Percentiles rank a stretch among this genome's conserved stretches.
Evolutionary conservation across 2,888 invertebrate species (phyloP).

Genomic region (Cheiracanthium punctorium): DNA sequence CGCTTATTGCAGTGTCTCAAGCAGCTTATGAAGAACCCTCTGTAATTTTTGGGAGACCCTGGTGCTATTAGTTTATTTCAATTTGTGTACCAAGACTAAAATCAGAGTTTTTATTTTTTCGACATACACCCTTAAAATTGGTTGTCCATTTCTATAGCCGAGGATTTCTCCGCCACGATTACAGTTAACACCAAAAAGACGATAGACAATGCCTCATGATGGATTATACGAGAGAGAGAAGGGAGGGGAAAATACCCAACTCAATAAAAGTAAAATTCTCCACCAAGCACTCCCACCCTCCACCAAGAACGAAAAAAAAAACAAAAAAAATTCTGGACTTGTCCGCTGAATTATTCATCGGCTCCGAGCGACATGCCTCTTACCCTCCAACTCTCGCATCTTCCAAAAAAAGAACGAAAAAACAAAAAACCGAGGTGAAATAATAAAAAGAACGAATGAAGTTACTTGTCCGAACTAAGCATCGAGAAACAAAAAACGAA

Average conservation of each 20-base stretch:
- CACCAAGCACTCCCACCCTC: slow-evolving; percentile 38
- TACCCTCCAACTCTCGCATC: neutral
- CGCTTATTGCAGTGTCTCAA: too few relatives aligned
- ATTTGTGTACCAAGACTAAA: too few relatives aligned
- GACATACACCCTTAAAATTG: too few relatives aligned
- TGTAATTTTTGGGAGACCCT: too few relatives aligned
- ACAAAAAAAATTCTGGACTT: slow-evolving; percentile 1
- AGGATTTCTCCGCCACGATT: neutral
- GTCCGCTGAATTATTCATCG: slow-evolving; percentile 56
- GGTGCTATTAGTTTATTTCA: too few relatives aligned
- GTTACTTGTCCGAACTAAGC: neutral
- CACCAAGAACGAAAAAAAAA: slow-evolving; percentile 23
- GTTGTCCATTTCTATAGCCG: neutral
- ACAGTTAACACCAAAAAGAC: neutral
- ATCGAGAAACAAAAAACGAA: too few relatives aligned
- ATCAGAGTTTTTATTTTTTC: too few relatives aligned
- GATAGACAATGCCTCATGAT: slow-evolving; percentile 32
- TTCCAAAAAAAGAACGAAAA: neutral
- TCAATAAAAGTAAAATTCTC: too few relatives aligned
- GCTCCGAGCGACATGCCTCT: slow-evolving; percentile 43
- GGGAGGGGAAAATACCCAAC: too few relatives aligned
- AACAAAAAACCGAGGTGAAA: neutral
- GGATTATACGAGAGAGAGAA: slow-evolving; percentile 56
- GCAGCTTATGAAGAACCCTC: too few relatives aligned
- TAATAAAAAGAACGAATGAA: neutral